phyloP scores from a whole-genome alignment of 2,797 vertebrate species.

The Dicrostonyx torquatus region DNA sequence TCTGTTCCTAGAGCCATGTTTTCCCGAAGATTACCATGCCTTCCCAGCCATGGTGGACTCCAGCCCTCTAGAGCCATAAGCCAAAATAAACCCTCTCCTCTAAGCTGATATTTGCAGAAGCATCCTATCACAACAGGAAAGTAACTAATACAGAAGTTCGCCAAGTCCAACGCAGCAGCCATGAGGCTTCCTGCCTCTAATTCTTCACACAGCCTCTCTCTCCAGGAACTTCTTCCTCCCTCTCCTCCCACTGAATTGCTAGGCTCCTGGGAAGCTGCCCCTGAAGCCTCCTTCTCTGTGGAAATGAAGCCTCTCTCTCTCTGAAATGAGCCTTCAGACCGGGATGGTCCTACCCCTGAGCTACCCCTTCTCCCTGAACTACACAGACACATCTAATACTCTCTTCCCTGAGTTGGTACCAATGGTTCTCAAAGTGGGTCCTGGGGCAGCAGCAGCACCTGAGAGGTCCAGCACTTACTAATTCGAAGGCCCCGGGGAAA shows the following conservation, averaged over 20 bases:
- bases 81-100: neutral
- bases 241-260: neutral
- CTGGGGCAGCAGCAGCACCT: neutral
- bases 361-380: too few relatives aligned
- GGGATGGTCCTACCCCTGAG: neutral
- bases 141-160: neutral
- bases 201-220: neutral
- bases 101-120: neutral
- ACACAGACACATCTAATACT: too few relatives aligned
- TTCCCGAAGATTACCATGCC: neutral
- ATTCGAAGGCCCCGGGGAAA: neutral
- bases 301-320: neutral
- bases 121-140: neutral
- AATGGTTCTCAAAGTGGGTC: neutral
- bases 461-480: neutral
- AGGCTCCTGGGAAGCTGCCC: neutral
- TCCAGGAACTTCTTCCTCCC: neutral
- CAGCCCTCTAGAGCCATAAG: neutral
- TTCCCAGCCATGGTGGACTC: neutral
- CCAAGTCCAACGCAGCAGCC: neutral
- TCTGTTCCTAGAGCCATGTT: neutral
- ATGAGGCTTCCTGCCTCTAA: neutral
- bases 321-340: neutral
- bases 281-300: neutral
- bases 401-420: too few relatives aligned